phyloP scores from a whole-genome alignment of 37 sponge, comb jelly and placozoan genomes.

The Spongilla lacustris region DNA sequence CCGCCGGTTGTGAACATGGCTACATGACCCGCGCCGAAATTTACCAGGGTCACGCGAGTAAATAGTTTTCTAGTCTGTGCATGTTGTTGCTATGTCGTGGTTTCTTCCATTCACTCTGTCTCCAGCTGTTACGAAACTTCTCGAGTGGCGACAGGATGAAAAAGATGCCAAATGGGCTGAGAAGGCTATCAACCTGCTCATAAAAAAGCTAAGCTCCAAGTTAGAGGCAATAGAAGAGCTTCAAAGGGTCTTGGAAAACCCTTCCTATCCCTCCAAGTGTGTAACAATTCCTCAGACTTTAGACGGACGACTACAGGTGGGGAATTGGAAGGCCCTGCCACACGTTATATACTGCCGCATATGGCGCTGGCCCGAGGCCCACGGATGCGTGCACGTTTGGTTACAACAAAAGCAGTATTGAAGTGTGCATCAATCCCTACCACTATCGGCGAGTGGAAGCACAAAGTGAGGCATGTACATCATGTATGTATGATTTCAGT shows the following conservation, averaged over 20 bases:
- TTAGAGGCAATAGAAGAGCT: conserved; percentile 32
- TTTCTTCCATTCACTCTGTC: conserved; percentile 3
- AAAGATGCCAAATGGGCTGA: conserved; percentile 54
- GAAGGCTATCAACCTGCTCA: conserved; percentile 43
- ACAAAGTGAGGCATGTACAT: background rate
- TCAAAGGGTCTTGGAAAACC: conserved; percentile 18
- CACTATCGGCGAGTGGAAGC: conserved; percentile 63
- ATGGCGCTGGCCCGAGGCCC: conserved; percentile 72
- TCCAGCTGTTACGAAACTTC: conserved; percentile 33
- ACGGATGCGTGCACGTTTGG: conserved; percentile 61
- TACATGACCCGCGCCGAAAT: too few relatives aligned
- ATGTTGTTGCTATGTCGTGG: background rate
- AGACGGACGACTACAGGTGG: conserved; percentile 49
- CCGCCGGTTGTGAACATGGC: too few relatives aligned
- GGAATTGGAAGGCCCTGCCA: conserved; percentile 48
- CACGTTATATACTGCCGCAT: conserved; percentile 76
- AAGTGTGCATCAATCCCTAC: conserved; percentile 74
- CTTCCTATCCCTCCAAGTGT: conserved; percentile 21
- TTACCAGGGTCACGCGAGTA: too few relatives aligned
- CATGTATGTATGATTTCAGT: too few relatives aligned
- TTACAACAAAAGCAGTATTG: conserved; percentile 37
- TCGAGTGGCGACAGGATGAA: conserved; percentile 47
- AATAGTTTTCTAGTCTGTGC: too few relatives aligned
- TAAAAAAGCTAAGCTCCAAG: conserved; percentile 29
- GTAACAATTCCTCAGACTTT: conserved; percentile 39